These are phyloP conservation scores for Drosophila greeni DNA, from an alignment of 2,888 invertebrate genomes.

Conservation along the genomic window DNA sequence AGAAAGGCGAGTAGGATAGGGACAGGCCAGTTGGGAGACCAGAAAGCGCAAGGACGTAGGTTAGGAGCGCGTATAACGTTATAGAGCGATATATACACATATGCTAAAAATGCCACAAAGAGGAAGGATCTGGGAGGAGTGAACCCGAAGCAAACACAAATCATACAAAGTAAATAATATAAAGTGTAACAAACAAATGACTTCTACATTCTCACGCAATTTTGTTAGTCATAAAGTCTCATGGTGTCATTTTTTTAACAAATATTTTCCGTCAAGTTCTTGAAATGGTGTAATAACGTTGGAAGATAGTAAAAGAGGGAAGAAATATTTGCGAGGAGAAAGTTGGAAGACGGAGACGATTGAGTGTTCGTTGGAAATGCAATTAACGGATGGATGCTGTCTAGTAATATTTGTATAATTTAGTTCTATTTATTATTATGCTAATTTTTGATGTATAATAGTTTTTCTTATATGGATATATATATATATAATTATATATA, in stretches of 20 bases:
- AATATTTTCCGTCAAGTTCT: constrained; percentile 43
- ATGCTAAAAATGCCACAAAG: constrained; percentile 34
- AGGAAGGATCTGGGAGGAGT: neutral
- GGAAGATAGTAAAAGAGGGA: neutral
- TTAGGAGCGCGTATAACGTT: constrained; percentile 42
- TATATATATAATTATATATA: constrained; percentile 59
- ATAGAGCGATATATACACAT: constrained; percentile 32
- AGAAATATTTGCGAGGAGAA: neutral
- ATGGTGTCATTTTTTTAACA: constrained; percentile 67
- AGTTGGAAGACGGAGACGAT: constrained; percentile 7
- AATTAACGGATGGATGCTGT: constrained; percentile 58
- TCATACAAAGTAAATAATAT: constrained; percentile 38
- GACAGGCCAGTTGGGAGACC: constrained; percentile 16
- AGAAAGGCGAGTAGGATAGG: constrained; percentile 43
- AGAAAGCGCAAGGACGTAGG: constrained; percentile 39
- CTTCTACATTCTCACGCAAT: constrained; percentile 73
- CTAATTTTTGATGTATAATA: constrained; percentile 77
- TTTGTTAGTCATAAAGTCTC: constrained; percentile 73
- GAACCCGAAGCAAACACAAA: constrained; percentile 37
- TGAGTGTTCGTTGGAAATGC: constrained; percentile 39
- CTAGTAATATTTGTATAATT: constrained; percentile 75
- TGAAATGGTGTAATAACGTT: constrained; percentile 37
- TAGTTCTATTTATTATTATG: constrained; percentile 76
- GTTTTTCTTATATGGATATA: constrained; percentile 75
- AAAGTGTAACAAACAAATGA: constrained; percentile 56